Conservation (phyloP, 2,888 invertebrate species). For the Drosophila antonietae region DNA sequence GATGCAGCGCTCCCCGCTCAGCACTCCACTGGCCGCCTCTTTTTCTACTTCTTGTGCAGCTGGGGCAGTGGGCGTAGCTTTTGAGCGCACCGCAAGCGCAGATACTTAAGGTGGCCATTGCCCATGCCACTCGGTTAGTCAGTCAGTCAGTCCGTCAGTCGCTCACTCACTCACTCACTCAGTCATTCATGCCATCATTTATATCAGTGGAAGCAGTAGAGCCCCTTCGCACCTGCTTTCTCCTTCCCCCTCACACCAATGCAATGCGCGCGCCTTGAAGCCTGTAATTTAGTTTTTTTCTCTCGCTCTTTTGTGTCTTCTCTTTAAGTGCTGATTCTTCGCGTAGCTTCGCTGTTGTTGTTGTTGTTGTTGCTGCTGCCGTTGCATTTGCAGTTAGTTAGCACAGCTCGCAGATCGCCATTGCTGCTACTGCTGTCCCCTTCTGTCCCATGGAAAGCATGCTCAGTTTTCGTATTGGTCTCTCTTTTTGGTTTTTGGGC, state of each 20-base stretch:
- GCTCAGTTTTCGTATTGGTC: neutral
- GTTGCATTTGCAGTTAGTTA: constrained; percentile 62
- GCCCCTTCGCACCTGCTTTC: neutral
- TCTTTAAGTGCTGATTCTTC: constrained; percentile 6
- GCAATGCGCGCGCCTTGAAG: constrained; percentile 58
- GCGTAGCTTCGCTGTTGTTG: constrained; percentile 6
- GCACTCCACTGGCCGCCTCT: neutral
- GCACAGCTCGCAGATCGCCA: constrained; percentile 64
- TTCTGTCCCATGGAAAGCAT: neutral
- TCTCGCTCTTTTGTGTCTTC: constrained; percentile 14
- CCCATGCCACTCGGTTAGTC: constrained; percentile 43
- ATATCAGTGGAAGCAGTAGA: constrained; percentile 44
- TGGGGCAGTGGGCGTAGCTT: constrained; percentile 71
- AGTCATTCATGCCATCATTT: constrained; percentile 73
- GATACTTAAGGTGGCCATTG: constrained; percentile 70
- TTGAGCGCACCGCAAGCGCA: constrained; percentile 75
- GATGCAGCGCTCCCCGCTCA: constrained; percentile 33
- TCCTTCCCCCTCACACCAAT: constrained; percentile 27
- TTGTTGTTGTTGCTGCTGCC: constrained; percentile 8
- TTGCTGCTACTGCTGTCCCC: constrained; percentile 54
- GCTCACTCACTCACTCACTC: constrained; percentile 66
- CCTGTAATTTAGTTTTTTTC: constrained; percentile 72
- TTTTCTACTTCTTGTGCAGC: constrained; percentile 46
- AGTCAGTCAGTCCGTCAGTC: constrained; percentile 41
- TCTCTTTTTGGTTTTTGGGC: constrained; percentile 14